phyloP scores from a whole-genome alignment of 2,888 invertebrate species.

The Tholera decimalis region DNA sequence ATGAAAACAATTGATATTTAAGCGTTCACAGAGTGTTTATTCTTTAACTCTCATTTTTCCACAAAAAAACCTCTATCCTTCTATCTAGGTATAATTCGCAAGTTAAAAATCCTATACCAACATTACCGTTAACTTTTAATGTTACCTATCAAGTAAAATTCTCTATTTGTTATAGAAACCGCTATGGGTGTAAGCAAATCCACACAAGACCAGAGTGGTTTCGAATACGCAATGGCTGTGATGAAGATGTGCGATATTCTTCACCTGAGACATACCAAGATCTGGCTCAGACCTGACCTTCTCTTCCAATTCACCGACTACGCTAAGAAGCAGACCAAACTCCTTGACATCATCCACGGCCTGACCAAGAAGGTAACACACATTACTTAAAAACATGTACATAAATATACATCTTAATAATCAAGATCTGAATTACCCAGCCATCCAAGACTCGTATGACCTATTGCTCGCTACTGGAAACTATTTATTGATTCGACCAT shows the following conservation, averaged over 20 bases:
- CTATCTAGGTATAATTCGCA: too few species aligned
- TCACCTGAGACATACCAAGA: constrained; percentile 95
- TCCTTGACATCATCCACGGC: constrained; percentile 95
- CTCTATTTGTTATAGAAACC: constrained; percentile 92
- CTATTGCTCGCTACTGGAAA: constrained; percentile 49
- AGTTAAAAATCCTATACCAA: too few species aligned
- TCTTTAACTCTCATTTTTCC: not conserved
- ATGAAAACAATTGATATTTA: too few species aligned
- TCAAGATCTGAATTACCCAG: constrained; percentile 5
- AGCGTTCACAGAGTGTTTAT: not conserved
- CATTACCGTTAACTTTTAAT: too few species aligned
- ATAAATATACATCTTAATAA: constrained; percentile 8
- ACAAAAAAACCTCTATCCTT: not conserved
- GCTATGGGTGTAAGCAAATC: constrained; percentile 97
- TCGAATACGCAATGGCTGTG: constrained; percentile 96
- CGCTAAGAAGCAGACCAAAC: constrained; percentile 94
- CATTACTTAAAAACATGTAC: constrained; percentile 10
- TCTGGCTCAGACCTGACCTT: constrained; percentile 95
- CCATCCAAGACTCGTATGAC: constrained; percentile 45
- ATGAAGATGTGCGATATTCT: constrained; percentile 98
- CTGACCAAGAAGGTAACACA: constrained; percentile 94
- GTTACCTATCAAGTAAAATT: too few species aligned
- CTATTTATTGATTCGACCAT: constrained; percentile 44
- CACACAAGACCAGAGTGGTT: constrained; percentile 95
- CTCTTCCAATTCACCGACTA: constrained; percentile 95